phyloP scores from a whole-genome alignment of 1,140 invertebrate genomes.

The Trichoplusia ni region DNA sequence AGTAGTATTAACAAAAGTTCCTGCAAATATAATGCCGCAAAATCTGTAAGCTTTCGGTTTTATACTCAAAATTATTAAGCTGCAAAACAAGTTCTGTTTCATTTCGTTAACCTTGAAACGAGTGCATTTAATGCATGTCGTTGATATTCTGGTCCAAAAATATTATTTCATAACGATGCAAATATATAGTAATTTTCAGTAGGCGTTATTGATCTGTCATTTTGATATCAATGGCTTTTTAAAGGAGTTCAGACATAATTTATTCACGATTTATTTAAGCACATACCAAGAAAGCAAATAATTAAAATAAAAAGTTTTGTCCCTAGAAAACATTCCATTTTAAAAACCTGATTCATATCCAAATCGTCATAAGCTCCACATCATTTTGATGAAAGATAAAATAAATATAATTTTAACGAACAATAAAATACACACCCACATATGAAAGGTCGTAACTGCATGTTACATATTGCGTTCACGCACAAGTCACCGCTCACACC shows the following conservation, averaged over 20 bases:
- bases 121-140: conserved; percentile 5
- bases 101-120: conserved; percentile 13
- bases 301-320: too few relatives aligned
- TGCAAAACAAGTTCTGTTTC: conserved; percentile 41
- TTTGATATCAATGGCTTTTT: too few relatives aligned
- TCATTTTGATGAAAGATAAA: too few relatives aligned
- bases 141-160: conserved; percentile 32
- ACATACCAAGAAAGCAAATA: too few relatives aligned
- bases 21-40: conserved; percentile 35
- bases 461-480: not conserved
- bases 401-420: too few relatives aligned
- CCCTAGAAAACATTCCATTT: too few relatives aligned
- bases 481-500: not conserved
- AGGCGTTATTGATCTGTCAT: too few relatives aligned
- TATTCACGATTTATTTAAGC: not conserved
- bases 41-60: conserved; percentile 36
- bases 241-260: too few relatives aligned
- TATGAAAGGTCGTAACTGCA: not conserved
- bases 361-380: too few relatives aligned
- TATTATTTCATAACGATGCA: conserved; percentile 28
- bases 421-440: too few relatives aligned
- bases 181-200: too few relatives aligned
- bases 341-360: too few relatives aligned
- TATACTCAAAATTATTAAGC: conserved; percentile 43
- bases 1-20: conserved; percentile 32